These are phyloP conservation scores for Champsocephalus gunnari DNA, from an alignment of 2,797 vertebrate species.

Conservation along the genomic window DNA sequence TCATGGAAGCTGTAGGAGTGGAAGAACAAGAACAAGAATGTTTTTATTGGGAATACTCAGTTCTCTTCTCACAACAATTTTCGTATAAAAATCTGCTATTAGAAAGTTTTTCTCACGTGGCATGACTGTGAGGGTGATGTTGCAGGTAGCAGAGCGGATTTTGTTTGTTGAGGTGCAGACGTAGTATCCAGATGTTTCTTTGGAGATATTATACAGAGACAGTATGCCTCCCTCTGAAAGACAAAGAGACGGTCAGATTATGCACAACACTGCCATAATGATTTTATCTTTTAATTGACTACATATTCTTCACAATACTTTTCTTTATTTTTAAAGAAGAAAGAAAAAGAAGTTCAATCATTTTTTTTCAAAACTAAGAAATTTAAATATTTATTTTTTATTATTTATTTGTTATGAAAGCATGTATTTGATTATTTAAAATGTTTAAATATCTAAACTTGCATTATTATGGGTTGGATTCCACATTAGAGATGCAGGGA, in stretches of 20 bases:
- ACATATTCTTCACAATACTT: not conserved
- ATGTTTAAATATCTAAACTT: no score
- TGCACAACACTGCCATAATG: not conserved
- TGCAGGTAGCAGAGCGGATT: conserved; percentile 82
- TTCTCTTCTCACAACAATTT: not conserved
- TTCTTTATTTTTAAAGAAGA: not conserved
- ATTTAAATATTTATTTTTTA: no score
- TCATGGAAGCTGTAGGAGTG: conserved; percentile 87
- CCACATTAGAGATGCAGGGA: no score
- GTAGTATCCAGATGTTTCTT: conserved; percentile 88
- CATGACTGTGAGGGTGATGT: conserved; percentile 87
- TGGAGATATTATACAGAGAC: conserved; percentile 88
- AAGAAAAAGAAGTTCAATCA: no score
- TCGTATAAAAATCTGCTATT: not conserved
- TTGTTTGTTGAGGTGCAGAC: conserved; percentile 87
- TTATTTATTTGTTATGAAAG: no score
- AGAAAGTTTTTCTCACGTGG: conserved; percentile 73
- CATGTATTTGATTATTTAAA: no score
- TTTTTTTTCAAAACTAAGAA: no score
- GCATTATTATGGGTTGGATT: no score
- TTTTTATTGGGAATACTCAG: not conserved
- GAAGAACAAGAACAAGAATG: conserved; percentile 31
- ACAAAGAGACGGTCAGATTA: conserved; percentile 8
- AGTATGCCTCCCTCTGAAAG: conserved; percentile 78
- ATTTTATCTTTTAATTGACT: not conserved